These are phyloP conservation scores for Chascanopsetta lugubris DNA, from an alignment of 2,113 vertebrate species.

Conservation along the genomic window DNA sequence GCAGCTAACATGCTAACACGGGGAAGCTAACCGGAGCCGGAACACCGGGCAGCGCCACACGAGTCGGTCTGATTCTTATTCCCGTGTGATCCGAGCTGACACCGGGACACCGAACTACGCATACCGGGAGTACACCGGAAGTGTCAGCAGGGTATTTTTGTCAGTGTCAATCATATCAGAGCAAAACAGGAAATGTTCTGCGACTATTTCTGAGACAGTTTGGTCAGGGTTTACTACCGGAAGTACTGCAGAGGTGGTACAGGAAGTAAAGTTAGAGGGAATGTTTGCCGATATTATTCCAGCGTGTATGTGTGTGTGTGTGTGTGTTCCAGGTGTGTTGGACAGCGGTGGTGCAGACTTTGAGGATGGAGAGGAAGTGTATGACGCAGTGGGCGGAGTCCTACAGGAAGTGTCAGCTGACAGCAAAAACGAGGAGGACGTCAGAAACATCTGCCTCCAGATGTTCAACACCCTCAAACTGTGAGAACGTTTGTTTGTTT, in stretches of 20 bases:
- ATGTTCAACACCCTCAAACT: conserved; percentile 95
- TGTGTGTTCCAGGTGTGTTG: conserved; percentile 83
- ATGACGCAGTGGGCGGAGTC: conserved; percentile 92
- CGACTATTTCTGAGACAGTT: too few relatives aligned
- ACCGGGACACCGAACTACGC: too few relatives aligned
- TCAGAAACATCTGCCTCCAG: conserved; percentile 91
- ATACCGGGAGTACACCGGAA: too few relatives aligned
- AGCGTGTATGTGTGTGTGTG: background rate
- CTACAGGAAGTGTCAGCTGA: conserved; percentile 91
- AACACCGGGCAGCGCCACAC: conserved; percentile 7
- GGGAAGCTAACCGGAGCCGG: background rate
- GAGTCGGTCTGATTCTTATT: background rate
- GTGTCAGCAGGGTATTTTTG: too few relatives aligned
- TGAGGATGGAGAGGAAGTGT: conserved; percentile 92
- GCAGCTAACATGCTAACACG: conserved; percentile 36
- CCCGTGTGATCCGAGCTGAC: too few relatives aligned
- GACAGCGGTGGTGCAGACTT: conserved; percentile 89
- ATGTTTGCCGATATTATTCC: background rate
- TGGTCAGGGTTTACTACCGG: too few relatives aligned
- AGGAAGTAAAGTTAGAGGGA: background rate
- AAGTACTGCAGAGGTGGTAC: background rate
- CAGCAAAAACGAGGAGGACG: conserved; percentile 90
- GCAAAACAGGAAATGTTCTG: too few relatives aligned
- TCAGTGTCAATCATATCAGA: too few relatives aligned
- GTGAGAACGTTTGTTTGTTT: conserved; percentile 74